A percentile compares a stretch with the other conserved stretches of the same genome.
phyloP scores from a whole-genome alignment of 1,140 invertebrate genomes.

The Brachionus sp. region DNA sequence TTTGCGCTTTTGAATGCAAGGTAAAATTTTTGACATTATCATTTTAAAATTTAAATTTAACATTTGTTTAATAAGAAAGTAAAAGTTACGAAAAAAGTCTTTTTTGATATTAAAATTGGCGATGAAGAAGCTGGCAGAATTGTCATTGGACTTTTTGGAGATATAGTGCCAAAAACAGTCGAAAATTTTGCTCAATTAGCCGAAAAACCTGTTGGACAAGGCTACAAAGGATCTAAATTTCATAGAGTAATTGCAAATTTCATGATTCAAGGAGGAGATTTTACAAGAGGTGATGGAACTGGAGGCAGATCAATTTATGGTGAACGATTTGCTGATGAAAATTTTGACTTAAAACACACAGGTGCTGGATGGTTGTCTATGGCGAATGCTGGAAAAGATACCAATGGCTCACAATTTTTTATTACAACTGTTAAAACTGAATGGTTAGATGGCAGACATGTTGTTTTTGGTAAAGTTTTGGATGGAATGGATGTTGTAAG shows the following conservation, averaged over 20 bases:
- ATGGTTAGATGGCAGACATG: slow-evolving; percentile 93
- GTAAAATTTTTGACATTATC: neutral
- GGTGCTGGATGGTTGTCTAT: slow-evolving; percentile 85
- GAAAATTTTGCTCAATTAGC: slow-evolving; percentile 75
- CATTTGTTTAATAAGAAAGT: slow-evolving; percentile 5
- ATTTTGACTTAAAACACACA: slow-evolving; percentile 88
- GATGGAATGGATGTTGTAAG: slow-evolving; percentile 45
- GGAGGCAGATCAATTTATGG: slow-evolving; percentile 74
- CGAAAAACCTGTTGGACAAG: slow-evolving; percentile 43
- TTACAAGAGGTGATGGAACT: slow-evolving; percentile 55
- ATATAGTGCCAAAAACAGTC: slow-evolving; percentile 91
- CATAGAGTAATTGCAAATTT: slow-evolving; percentile 57
- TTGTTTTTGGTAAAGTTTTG: slow-evolving; percentile 83
- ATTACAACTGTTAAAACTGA: slow-evolving; percentile 66
- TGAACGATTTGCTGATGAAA: slow-evolving; percentile 87
- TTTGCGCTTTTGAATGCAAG: slow-evolving; percentile 6
- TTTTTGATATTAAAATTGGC: slow-evolving; percentile 81
- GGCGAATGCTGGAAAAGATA: slow-evolving; percentile 60
- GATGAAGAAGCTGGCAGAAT: slow-evolving; percentile 77
- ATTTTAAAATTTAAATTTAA: neutral
- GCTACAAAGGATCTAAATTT: slow-evolving; percentile 54
- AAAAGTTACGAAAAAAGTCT: slow-evolving; percentile 66
- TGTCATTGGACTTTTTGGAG: slow-evolving; percentile 91
- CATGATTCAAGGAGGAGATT: slow-evolving; percentile 59
- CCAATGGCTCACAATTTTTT: slow-evolving; percentile 59